phyloP scores from a whole-genome alignment of 2,797 vertebrate species.

The Crypturellus tataupa region DNA sequence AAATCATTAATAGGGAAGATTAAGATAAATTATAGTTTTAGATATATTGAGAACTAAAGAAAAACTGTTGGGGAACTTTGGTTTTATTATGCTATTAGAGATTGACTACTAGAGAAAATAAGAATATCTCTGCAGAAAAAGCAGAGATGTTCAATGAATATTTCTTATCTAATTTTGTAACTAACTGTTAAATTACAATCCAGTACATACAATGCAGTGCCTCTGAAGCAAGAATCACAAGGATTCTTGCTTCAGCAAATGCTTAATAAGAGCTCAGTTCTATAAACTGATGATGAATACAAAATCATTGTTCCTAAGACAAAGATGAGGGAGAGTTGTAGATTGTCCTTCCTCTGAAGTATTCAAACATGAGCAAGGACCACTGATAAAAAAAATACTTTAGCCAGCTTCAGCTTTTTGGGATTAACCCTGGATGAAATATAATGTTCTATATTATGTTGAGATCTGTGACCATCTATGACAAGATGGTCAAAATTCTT shows the following conservation, averaged over 20 bases:
- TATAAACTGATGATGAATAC: not conserved
- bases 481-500: not conserved
- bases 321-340: not conserved
- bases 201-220: not conserved
- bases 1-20: not conserved
- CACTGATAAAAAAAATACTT: not conserved
- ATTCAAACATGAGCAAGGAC: not conserved
- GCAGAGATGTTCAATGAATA: not conserved
- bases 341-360: not conserved
- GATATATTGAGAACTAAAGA: not conserved
- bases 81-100: not conserved
- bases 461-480: too few species aligned
- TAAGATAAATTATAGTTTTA: not conserved
- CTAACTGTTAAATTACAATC: not conserved
- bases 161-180: not conserved
- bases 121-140: not conserved
- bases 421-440: not conserved
- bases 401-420: not conserved
- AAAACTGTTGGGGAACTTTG: not conserved
- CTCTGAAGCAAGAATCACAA: not conserved
- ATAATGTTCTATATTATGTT: not conserved
- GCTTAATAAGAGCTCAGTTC: not conserved
- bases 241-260: not conserved
- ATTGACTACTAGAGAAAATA: not conserved
- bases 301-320: not conserved